These are phyloP conservation scores for Polyodon spathula DNA, from an alignment of 2,113 vertebrate genomes.

Conservation along the genomic window DNA sequence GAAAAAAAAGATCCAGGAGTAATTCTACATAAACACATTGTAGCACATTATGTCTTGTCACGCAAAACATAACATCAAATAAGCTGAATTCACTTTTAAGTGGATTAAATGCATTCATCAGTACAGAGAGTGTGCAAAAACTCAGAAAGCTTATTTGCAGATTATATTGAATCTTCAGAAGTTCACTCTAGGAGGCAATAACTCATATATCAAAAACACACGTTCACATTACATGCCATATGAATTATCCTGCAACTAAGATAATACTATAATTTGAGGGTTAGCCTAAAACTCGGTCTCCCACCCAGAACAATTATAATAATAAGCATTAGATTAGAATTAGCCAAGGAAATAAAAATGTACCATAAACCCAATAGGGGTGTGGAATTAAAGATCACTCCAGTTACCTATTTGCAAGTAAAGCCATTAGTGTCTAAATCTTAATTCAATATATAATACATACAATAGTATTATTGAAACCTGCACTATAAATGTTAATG, in stretches of 20 bases:
- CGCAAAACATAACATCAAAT: constrained; percentile 29
- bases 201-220: constrained; percentile 16
- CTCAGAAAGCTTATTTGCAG: constrained; percentile 32
- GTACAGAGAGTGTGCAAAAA: constrained; percentile 31
- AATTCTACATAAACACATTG: background rate
- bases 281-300: constrained; percentile 22
- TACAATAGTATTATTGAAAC: too few relatives aligned
- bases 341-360: background rate
- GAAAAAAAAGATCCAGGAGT: too few relatives aligned
- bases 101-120: constrained; percentile 34
- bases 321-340: background rate
- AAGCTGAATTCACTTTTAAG: constrained; percentile 28
- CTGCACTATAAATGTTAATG: too few relatives aligned
- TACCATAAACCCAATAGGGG: background rate
- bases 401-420: too few relatives aligned
- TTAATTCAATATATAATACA: too few relatives aligned
- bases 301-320: constrained; percentile 29
- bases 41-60: constrained; percentile 17
- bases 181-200: constrained; percentile 33
- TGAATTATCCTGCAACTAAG: constrained; percentile 29
- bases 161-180: constrained; percentile 30
- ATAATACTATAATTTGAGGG: constrained; percentile 23
- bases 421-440: too few relatives aligned
- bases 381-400: too few relatives aligned
- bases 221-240: constrained; percentile 24